Conservation (phyloP, 2,113 vertebrate genomes). For the Phoxinus phoxinus region DNA sequence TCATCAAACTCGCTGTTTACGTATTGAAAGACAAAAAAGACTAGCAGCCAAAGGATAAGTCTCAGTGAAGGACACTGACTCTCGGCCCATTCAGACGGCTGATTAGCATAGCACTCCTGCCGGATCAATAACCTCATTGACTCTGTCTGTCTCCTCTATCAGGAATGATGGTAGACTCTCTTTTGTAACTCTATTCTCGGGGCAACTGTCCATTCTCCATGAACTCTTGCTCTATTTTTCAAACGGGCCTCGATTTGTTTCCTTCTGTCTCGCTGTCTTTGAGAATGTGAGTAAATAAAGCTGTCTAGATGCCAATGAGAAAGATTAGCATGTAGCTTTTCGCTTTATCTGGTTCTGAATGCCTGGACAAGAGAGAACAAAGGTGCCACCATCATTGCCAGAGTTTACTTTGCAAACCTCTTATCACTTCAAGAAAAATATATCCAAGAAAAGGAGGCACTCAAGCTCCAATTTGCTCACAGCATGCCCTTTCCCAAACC, state of each 20-base stretch:
- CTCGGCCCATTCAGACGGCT: constrained; percentile 52
- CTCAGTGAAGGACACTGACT: constrained; percentile 55
- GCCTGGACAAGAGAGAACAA: background rate
- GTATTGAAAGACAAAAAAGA: constrained; percentile 6
- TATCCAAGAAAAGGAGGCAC: constrained; percentile 48
- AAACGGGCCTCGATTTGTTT: constrained; percentile 3
- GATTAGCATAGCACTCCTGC: constrained; percentile 65
- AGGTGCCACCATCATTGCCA: constrained; percentile 57
- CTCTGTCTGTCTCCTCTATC: constrained; percentile 70
- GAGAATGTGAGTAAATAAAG: constrained; percentile 27
- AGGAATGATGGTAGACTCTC: constrained; percentile 67
- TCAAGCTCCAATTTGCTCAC: constrained; percentile 65
- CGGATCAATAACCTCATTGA: constrained; percentile 75
- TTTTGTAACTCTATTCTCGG: constrained; percentile 66
- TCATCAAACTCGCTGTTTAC: background rate
- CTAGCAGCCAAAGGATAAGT: constrained; percentile 34
- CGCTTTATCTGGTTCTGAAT: constrained; percentile 11
- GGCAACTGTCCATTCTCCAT: constrained; percentile 69
- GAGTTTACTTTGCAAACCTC: constrained; percentile 46
- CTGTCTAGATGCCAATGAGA: constrained; percentile 2
- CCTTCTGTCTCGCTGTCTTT: background rate
- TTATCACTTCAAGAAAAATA: constrained; percentile 50
- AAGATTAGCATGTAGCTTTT: constrained; percentile 18
- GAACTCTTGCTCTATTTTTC: constrained; percentile 59
- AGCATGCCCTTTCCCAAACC: constrained; percentile 63